These are phyloP conservation scores for Phylloscopus trochilus DNA, from an alignment of 2,113 vertebrate species.

Conservation along the genomic window DNA sequence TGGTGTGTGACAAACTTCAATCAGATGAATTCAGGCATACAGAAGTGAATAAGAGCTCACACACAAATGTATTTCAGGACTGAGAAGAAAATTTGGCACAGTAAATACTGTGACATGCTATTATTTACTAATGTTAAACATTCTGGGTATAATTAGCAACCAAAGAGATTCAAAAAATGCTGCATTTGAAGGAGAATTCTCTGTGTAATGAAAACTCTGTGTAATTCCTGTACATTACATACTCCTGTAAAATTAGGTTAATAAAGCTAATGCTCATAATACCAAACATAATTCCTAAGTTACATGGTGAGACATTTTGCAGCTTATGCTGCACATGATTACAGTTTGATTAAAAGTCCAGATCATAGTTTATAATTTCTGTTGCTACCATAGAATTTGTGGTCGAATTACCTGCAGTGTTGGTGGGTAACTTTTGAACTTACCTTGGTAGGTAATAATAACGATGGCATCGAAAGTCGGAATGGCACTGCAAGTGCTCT, in stretches of 20 bases:
- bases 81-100: background rate
- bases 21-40: background rate
- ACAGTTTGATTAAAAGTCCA: background rate
- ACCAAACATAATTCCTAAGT: background rate
- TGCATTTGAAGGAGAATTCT: background rate
- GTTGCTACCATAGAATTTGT: background rate
- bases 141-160: background rate
- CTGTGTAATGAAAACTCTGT: background rate
- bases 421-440: conserved; percentile 53
- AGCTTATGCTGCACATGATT: background rate
- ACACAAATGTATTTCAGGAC: background rate
- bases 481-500: conserved; percentile 94
- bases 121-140: background rate
- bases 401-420: background rate
- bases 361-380: background rate
- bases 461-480: conserved; percentile 90
- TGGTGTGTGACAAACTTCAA: background rate
- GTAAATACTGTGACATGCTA: background rate
- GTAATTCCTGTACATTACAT: background rate
- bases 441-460: conserved; percentile 79
- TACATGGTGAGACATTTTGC: background rate
- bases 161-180: background rate
- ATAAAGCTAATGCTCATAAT: background rate
- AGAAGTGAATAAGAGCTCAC: background rate
- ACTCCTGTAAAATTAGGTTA: background rate